Conservation (phyloP, 1,140 invertebrate genomes). For the Chironomus tepperi region DNA sequence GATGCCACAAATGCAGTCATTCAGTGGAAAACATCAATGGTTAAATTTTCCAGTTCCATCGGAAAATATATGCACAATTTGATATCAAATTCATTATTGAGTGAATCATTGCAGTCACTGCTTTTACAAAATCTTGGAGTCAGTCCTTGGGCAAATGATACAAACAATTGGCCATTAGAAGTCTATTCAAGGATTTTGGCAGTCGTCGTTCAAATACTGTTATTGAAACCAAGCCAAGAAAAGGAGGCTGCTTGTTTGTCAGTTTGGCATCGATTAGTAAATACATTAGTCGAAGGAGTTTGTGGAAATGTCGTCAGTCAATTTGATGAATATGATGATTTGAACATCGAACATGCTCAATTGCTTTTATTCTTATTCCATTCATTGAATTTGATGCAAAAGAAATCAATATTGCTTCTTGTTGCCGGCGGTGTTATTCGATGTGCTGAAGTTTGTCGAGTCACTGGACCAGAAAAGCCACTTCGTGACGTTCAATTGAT, state of each 20-base stretch:
- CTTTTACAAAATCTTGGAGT: constrained; percentile 67
- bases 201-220: constrained; percentile 58
- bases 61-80: constrained; percentile 50
- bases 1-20: constrained; percentile 21
- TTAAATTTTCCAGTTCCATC: constrained; percentile 37
- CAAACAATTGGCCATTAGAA: constrained; percentile 66
- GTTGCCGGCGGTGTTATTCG: constrained; percentile 59
- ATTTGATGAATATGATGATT: constrained; percentile 46
- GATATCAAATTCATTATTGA: constrained; percentile 60
- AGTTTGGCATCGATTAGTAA: constrained; percentile 83
- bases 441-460: constrained; percentile 55
- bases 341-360: constrained; percentile 94
- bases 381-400: constrained; percentile 89
- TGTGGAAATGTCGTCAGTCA: constrained; percentile 27
- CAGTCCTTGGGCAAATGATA: constrained; percentile 57
- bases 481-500: constrained; percentile 62
- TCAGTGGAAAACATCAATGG: constrained; percentile 39
- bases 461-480: constrained; percentile 37
- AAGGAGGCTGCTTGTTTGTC: constrained; percentile 79
- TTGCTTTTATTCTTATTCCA: constrained; percentile 89
- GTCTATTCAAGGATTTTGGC: constrained; percentile 79
- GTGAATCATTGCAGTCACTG: constrained; percentile 58
- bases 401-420: constrained; percentile 83
- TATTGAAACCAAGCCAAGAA: constrained; percentile 73
- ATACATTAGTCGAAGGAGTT: constrained; percentile 77